A percentile compares a stretch with the other conserved stretches of the same genome.
phyloP scores from a whole-genome alignment of 2,113 vertebrate genomes.

The Anhinga rufa region DNA sequence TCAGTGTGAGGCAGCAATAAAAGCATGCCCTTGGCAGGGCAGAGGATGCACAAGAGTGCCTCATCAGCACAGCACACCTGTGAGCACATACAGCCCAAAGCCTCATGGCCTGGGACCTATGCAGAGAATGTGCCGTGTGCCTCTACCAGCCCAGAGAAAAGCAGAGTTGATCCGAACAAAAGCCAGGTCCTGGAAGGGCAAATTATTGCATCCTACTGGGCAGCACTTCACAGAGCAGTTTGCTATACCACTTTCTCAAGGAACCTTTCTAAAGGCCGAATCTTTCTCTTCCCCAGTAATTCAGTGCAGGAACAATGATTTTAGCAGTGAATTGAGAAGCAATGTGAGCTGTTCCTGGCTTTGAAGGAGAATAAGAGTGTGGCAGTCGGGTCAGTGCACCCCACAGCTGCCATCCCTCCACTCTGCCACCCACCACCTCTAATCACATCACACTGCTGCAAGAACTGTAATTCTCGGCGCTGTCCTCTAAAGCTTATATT shows the following conservation, averaged over 20 bases:
- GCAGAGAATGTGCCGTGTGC: too few relatives aligned
- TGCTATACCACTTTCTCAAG: neutral
- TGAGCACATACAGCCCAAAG: neutral
- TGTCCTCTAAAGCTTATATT: neutral
- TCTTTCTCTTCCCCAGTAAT: neutral
- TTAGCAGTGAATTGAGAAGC: neutral
- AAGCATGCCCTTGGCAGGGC: neutral
- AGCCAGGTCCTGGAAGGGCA: neutral
- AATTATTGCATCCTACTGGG: neutral
- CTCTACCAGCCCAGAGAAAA: neutral
- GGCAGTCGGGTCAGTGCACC: neutral
- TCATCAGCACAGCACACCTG: rapidly evolving
- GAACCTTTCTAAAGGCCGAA: neutral
- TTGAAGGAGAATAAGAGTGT: neutral
- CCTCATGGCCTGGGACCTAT: rapidly evolving
- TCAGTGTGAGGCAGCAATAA: neutral
- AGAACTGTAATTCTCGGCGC: neutral
- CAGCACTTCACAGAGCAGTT: neutral
- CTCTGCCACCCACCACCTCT: neutral
- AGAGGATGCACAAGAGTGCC: neutral
- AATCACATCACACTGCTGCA: rapidly evolving
- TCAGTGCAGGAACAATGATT: neutral
- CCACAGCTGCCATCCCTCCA: neutral
- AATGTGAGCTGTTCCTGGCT: neutral
- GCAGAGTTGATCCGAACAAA: neutral